phyloP scores from a whole-genome alignment of 2,113 vertebrate genomes.

The Triplophysa rosa region DNA sequence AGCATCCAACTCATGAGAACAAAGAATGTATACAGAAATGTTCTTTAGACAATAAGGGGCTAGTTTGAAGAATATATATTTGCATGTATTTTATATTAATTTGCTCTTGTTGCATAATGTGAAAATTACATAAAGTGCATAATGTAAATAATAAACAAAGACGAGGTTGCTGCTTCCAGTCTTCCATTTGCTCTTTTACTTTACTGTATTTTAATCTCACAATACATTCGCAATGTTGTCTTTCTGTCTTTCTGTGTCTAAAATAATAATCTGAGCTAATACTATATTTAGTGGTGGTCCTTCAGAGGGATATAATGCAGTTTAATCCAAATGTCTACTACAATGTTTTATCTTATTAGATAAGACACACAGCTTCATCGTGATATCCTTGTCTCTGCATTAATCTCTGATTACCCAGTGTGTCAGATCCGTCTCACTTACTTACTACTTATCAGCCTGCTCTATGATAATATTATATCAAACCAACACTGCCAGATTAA shows the following conservation, averaged over 20 bases:
- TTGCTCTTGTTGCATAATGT: no score
- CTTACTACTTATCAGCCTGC: slow-evolving; percentile 36
- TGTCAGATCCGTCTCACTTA: slow-evolving; percentile 24
- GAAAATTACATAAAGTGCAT: no score
- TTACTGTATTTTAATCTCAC: not conserved
- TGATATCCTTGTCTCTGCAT: slow-evolving; percentile 16
- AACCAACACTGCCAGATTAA: slow-evolving; percentile 34
- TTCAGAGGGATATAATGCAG: slow-evolving; percentile 15
- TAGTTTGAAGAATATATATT: no score
- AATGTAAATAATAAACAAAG: no score
- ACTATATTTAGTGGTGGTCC: slow-evolving; percentile 2
- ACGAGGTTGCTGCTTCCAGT: no score
- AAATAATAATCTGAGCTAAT: not conserved
- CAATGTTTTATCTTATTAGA: slow-evolving; percentile 41
- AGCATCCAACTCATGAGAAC: no score
- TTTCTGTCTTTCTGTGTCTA: not conserved
- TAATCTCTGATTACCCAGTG: slow-evolving; percentile 12
- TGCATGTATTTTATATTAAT: no score
- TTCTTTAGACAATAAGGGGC: no score
- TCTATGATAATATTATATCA: slow-evolving; percentile 38
- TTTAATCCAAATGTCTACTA: slow-evolving; percentile 28
- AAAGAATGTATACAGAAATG: no score
- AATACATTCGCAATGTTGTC: not conserved
- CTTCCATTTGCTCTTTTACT: not conserved
- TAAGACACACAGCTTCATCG: slow-evolving; percentile 35